A percentile compares a stretch with the other conserved stretches of the same genome.
Evolutionary conservation across 2,888 invertebrate species (phyloP).

Genomic region (Bibio marci): DNA sequence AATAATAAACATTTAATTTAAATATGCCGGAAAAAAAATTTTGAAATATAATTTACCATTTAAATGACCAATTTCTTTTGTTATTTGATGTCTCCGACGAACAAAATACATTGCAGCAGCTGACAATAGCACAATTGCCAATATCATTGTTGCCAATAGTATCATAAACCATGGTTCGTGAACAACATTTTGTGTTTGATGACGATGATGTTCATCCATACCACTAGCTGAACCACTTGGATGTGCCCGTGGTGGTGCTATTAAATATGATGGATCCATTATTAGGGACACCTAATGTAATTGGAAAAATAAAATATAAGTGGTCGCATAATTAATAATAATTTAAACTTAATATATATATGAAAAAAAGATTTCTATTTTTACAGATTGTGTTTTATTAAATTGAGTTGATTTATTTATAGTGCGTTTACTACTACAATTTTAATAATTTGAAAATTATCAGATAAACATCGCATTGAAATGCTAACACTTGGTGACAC

Average conservation of each 20-base stretch:
- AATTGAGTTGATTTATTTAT: too few species aligned
- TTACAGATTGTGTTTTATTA: too few species aligned
- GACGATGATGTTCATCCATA: slow-evolving; percentile 25
- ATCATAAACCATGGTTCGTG: slow-evolving; percentile 29
- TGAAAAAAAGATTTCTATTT: too few species aligned
- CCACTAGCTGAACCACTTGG: slow-evolving; percentile 29
- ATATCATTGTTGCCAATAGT: slow-evolving; percentile 23
- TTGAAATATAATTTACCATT: slow-evolving; percentile 29
- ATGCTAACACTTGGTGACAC: too few species aligned
- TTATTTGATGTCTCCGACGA: slow-evolving; percentile 27
- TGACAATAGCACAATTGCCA: slow-evolving; percentile 20
- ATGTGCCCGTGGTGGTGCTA: slow-evolving; percentile 30
- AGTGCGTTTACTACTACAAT: too few species aligned
- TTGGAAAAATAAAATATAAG: neutral
- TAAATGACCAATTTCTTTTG: slow-evolving; percentile 42
- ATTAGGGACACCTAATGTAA: slow-evolving; percentile 23
- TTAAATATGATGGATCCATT: slow-evolving; percentile 29
- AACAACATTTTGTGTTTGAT: slow-evolving; percentile 24
- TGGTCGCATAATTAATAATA: neutral
- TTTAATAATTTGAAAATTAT: too few species aligned
- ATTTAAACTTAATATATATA: too few species aligned
- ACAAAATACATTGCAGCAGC: slow-evolving; percentile 25
- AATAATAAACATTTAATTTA: neutral
- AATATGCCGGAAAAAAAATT: neutral
- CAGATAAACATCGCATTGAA: too few species aligned